Conservation (phyloP, 2,113 vertebrate genomes). For the Coregonus clupeaformis region DNA sequence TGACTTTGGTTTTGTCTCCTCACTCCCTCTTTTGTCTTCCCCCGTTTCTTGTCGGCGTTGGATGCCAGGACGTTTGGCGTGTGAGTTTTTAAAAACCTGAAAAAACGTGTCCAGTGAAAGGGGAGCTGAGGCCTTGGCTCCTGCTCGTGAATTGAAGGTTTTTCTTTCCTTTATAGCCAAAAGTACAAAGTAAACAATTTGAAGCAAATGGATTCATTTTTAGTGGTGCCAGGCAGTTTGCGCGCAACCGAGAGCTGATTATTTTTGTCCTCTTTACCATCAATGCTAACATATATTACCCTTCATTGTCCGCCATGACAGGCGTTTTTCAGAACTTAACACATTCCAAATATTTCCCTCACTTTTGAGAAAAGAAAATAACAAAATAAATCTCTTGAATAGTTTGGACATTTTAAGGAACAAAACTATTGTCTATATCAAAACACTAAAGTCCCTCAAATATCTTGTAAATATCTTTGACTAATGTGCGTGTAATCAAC, state of each 20-base stretch:
- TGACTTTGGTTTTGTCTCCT: conserved; percentile 70
- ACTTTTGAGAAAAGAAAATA: not conserved
- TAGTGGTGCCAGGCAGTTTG: conserved; percentile 68
- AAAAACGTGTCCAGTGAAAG: conserved; percentile 67
- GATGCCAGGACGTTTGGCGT: conserved; percentile 68
- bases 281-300: conserved; percentile 70
- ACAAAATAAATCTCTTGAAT: conserved; percentile 61
- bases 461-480: conserved; percentile 50
- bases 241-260: conserved; percentile 57
- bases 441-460: conserved; percentile 57
- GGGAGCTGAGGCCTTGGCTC: conserved; percentile 66
- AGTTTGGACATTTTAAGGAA: conserved; percentile 60
- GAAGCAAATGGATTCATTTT: conserved; percentile 79
- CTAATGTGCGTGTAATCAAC: conserved; percentile 64
- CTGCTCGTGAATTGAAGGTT: conserved; percentile 61
- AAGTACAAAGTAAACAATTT: conserved; percentile 78
- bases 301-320: conserved; percentile 70
- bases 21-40: conserved; percentile 40
- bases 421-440: conserved; percentile 52
- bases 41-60: conserved; percentile 55
- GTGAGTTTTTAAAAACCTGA: conserved; percentile 59
- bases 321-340: conserved; percentile 67
- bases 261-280: conserved; percentile 70
- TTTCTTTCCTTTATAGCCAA: conserved; percentile 66
- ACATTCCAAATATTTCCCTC: conserved; percentile 63